These are phyloP conservation scores for Drosophila monieri DNA, from an alignment of 2,888 invertebrate genomes.

Conservation along the genomic window DNA sequence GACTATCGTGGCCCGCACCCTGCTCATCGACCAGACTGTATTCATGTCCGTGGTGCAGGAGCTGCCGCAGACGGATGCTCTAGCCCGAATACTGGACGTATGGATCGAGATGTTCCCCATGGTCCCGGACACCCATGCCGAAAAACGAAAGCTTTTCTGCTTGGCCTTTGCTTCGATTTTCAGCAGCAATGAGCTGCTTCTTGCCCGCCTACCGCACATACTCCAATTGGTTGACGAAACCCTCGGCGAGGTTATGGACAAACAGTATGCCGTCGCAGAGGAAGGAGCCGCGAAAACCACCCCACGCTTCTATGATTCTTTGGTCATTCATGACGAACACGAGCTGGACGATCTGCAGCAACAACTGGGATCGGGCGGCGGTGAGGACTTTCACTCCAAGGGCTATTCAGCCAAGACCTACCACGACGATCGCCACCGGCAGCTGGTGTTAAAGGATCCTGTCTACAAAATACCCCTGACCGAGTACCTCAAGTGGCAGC, in stretches of 20 bases:
- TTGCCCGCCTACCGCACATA: conserved; percentile 90
- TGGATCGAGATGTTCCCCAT: conserved; percentile 92
- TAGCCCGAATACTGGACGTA: conserved; percentile 89
- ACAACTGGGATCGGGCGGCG: conserved; percentile 66
- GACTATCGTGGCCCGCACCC: conserved; percentile 90
- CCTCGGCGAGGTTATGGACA: conserved; percentile 91
- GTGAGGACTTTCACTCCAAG: conserved; percentile 85
- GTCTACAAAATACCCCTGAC: conserved; percentile 91
- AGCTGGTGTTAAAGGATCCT: conserved; percentile 89
- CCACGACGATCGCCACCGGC: conserved; percentile 89
- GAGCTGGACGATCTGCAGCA: conserved; percentile 81
- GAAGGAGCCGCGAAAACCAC: conserved; percentile 59
- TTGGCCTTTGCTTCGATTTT: conserved; percentile 88
- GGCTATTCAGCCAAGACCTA: conserved; percentile 89
- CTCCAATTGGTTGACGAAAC: conserved; percentile 90
- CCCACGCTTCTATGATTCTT: conserved; percentile 82
- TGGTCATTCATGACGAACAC: conserved; percentile 84
- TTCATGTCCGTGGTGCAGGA: conserved; percentile 86
- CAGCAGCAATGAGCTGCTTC: conserved; percentile 88
- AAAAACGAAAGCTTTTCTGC: conserved; percentile 93
- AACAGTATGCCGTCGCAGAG: conserved; percentile 84
- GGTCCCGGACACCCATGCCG: conserved; percentile 88
- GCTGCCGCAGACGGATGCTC: conserved; percentile 87
- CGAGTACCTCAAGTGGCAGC: conserved; percentile 89
- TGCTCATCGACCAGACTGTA: conserved; percentile 88